Base-by-base conservation (phyloP, 1,140 invertebrate species). In the Drosophila rufa region DNA sequence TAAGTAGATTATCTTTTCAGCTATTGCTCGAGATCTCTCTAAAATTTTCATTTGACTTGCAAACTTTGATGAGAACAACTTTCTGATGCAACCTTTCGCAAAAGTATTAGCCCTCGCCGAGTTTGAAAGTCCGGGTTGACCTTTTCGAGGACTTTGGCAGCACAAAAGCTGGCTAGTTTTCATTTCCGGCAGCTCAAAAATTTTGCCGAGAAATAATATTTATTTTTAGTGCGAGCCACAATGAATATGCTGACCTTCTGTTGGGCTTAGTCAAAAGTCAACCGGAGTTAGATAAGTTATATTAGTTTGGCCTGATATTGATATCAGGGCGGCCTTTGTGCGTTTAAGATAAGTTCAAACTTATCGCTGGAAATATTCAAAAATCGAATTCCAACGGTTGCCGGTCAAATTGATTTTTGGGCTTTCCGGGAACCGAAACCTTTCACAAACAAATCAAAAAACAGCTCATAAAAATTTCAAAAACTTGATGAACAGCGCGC, bases 201-300 rank as follows among this genome's bases (percentile, higher is more conserved):
- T 50, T 42, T 3, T 43, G 40, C 67, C 27, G n/a, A 50, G 9
- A 50, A 50, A 33, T 36, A 73, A 59, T 73, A 73, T 71, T 73
- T 73, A 73, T 71, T 71, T 73, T 73, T 73, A 42, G 5, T 7
- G 17, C 19, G 11, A 47, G 25, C 19, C 22, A 25, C 12, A 30
- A 25, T 43, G 27, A 36, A 60, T 47, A 51, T 36, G 27, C 8
- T 45, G 73, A 58, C 74, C 74, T 76, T 76, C 45, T 45, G 47
- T 27, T 36, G 27, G 17, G 61, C 62, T 76, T 67, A 50, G 62
- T 56, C 40, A 53, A 76, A 75, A 75, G 71, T 65, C 71, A 75
- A 42, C 59, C 30, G 53, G 45, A 42, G 42, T 59, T 53, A 76
- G 74, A 76, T 76, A 76, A 76, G 74, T 76, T 15, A 58, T 76